phyloP scores from a whole-genome alignment of 2,888 invertebrate genomes.

The Syrphus vitripennis region DNA sequence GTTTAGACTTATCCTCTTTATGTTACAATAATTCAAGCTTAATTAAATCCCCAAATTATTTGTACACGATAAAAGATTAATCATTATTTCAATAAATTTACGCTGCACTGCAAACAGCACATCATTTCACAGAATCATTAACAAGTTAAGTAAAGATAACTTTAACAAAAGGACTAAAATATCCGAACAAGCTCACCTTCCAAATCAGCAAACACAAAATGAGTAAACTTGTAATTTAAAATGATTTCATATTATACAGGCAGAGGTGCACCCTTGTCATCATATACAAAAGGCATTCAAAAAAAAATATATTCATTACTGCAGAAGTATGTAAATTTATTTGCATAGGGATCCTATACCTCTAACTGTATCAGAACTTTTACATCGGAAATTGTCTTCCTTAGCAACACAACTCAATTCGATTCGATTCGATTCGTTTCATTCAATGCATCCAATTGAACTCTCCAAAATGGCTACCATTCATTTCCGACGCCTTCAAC shows the following conservation, averaged over 20 bases:
- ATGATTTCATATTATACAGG: not conserved
- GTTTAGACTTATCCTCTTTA: no score
- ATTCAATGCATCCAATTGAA: constrained; percentile 69
- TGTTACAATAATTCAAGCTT: no score
- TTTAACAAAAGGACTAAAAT: no score
- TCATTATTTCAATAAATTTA: no score
- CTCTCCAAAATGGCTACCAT: constrained; percentile 66
- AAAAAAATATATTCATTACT: not conserved
- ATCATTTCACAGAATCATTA: no score
- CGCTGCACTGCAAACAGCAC: no score
- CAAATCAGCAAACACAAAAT: not conserved
- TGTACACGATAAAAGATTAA: no score
- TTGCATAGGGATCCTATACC: not conserved
- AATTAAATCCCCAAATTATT: no score
- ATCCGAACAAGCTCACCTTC: no score
- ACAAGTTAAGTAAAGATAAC: no score
- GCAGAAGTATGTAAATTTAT: not conserved
- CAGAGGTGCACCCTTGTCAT: not conserved
- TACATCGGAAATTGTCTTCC: not conserved
- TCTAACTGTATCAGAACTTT: no score
- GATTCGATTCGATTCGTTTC: constrained; percentile 46
- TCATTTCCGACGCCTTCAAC: constrained; percentile 70
- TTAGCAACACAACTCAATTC: constrained; percentile 41
- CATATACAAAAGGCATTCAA: not conserved
- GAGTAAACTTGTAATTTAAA: not conserved